Evolutionary conservation across 2,797 vertebrate genomes (phyloP).

Genomic region (Acridotheres tristis): DNA sequence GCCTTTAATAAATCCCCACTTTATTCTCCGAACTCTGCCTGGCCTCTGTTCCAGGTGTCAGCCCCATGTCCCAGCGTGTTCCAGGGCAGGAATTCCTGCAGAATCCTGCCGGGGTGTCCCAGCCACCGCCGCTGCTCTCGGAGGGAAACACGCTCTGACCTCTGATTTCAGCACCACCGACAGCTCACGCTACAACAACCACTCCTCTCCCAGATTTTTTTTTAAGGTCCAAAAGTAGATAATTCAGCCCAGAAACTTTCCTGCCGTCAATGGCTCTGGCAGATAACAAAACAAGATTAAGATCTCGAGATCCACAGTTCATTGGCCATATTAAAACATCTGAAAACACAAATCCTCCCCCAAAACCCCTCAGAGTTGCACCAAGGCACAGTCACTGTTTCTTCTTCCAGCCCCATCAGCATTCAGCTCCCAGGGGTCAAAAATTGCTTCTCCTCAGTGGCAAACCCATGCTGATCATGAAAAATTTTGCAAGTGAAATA

Average conservation of each 20-base stretch:
- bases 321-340: background rate
- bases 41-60: background rate
- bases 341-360: background rate
- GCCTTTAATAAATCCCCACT: background rate
- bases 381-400: background rate
- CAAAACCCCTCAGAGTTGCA: background rate
- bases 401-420: background rate
- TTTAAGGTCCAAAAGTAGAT: background rate
- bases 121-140: background rate
- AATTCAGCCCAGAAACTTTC: background rate
- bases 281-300: no score
- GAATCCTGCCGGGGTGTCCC: background rate
- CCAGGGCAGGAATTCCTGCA: background rate
- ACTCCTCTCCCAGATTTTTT: background rate
- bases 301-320: background rate
- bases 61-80: accelerated
- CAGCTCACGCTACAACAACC: background rate
- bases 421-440: background rate
- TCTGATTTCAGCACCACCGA: background rate
- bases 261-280: background rate
- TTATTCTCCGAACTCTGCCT: background rate
- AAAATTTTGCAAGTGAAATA: background rate
- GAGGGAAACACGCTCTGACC: background rate
- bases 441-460: background rate
- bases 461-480: background rate